Conservation (phyloP, 1,140 invertebrate species). For the Pogonomyrmex barbatus region DNA sequence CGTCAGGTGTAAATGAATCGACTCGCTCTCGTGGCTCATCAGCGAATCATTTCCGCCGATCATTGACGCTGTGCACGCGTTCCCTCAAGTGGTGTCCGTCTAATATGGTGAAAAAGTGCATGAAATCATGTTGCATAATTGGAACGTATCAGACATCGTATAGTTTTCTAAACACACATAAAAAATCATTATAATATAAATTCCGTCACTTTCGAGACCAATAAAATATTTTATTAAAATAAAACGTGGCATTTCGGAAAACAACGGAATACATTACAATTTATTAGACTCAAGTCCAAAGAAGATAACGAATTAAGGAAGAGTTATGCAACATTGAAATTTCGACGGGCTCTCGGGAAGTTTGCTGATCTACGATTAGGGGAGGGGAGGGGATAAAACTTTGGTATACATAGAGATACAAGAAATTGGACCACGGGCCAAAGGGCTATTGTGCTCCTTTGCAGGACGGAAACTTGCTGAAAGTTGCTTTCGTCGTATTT, state of each 20-base stretch:
- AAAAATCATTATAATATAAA: background rate
- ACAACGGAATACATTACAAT: background rate
- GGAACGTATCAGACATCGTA: background rate
- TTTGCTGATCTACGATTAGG: conserved; percentile 1
- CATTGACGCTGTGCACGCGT: background rate
- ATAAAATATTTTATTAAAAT: background rate
- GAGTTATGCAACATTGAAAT: background rate
- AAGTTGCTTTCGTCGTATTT: conserved; percentile 67
- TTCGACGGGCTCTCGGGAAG: background rate
- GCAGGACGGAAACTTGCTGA: conserved; percentile 37
- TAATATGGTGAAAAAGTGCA: background rate
- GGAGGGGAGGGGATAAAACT: background rate
- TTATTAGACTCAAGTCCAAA: background rate
- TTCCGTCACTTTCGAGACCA: background rate
- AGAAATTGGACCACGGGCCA: conserved; percentile 11
- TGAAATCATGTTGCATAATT: background rate
- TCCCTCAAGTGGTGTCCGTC: conserved; percentile 12
- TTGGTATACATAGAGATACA: background rate
- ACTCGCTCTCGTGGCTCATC: conserved; percentile 28
- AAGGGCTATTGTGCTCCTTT: conserved; percentile 28
- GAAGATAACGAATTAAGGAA: background rate
- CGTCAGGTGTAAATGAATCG: conserved; percentile 58
- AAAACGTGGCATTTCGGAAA: background rate
- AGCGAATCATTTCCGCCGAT: conserved; percentile 17
- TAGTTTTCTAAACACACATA: no score